Conservation (phyloP, 2,888 invertebrate species). For the Emmelina monodactyla region DNA sequence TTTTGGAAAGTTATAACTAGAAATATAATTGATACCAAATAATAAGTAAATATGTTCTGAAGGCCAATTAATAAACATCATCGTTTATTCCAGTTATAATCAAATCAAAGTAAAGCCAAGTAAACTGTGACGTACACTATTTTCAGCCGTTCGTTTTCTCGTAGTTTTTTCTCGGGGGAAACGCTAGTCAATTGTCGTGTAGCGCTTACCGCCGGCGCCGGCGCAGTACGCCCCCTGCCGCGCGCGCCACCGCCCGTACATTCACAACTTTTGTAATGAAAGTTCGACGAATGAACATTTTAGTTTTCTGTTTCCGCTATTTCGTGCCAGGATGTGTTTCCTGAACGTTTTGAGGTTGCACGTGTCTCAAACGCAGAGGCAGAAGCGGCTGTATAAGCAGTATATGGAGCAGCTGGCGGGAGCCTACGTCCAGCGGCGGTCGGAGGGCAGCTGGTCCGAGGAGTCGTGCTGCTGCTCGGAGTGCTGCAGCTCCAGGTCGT, state of each 20-base stretch:
- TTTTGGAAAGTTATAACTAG: too few species aligned
- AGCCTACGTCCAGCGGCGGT: slow-evolving; percentile 51
- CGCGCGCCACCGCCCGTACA: slow-evolving; percentile 38
- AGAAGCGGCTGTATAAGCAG: slow-evolving; percentile 58
- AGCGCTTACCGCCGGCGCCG: slow-evolving; percentile 31
- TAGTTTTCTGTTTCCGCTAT: background rate
- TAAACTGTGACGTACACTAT: slow-evolving; percentile 44
- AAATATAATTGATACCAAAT: too few species aligned
- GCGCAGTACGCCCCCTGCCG: slow-evolving; percentile 24
- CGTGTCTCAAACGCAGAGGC: slow-evolving; percentile 57
- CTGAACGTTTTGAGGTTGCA: slow-evolving; percentile 64
- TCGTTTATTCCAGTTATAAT: too few species aligned
- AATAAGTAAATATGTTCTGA: too few species aligned
- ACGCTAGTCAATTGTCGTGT: slow-evolving; percentile 50
- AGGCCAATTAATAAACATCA: too few species aligned
- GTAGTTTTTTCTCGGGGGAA: slow-evolving; percentile 55
- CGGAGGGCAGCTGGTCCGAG: slow-evolving; percentile 6
- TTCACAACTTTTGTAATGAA: slow-evolving; percentile 47
- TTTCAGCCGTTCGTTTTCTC: slow-evolving; percentile 49
- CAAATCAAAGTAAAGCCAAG: too few species aligned
- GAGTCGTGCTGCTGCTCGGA: slow-evolving; percentile 35
- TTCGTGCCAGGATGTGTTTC: slow-evolving; percentile 58
- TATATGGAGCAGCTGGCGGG: slow-evolving; percentile 57
- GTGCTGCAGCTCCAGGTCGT: slow-evolving; percentile 42
- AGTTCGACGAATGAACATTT: slow-evolving; percentile 40